These are phyloP conservation scores for Myodes glareolus DNA, from an alignment of 2,113 vertebrate genomes.

Conservation along the genomic window DNA sequence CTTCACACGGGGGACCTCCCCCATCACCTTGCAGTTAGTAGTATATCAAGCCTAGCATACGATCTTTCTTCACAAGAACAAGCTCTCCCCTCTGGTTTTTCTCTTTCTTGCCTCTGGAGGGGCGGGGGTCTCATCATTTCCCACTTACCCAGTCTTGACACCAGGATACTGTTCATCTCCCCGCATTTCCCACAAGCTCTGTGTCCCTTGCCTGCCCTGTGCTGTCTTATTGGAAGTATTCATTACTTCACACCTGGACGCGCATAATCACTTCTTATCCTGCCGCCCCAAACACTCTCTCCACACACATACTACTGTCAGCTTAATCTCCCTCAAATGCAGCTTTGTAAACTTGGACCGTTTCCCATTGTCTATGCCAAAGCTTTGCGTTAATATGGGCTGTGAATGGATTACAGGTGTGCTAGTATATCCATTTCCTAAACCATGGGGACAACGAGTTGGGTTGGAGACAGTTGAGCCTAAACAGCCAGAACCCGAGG, in stretches of 20 bases:
- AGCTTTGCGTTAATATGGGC: not conserved
- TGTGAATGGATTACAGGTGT: not conserved
- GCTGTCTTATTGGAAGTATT: not conserved
- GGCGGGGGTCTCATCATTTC: not conserved
- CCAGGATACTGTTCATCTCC: not conserved
- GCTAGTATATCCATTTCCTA: not conserved
- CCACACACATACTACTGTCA: not conserved
- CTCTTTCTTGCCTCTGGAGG: not conserved
- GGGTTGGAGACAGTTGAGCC: not conserved
- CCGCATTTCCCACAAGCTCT: not conserved
- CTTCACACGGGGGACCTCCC: not conserved
- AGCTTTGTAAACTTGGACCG: constrained; percentile 5
- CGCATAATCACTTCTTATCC: not conserved
- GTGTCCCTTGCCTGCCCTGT: not conserved
- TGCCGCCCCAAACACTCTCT: not conserved
- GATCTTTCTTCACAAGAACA: not conserved
- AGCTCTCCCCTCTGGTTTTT: not conserved
- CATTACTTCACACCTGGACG: constrained; percentile 46
- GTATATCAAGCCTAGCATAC: not conserved
- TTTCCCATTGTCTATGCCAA: not conserved
- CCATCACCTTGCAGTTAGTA: not conserved
- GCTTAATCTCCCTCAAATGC: constrained; percentile 44
- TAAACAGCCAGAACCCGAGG: not conserved
- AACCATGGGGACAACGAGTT: not conserved
- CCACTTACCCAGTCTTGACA: not conserved